Base-by-base conservation (phyloP, 2,797 vertebrate genomes). In the Cirrhinus mrigala region DNA sequence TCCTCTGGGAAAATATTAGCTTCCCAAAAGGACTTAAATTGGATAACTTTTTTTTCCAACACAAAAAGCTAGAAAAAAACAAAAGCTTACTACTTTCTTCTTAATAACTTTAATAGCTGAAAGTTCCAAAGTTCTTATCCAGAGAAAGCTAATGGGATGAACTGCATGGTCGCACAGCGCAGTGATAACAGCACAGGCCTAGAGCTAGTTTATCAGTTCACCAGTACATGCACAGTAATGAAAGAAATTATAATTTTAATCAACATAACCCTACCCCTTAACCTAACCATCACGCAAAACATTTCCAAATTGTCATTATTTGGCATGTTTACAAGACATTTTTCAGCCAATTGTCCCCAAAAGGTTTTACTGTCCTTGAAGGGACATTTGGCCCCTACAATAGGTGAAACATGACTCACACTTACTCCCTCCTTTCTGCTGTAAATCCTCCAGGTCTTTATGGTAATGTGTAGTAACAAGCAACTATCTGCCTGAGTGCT, bases 141-240 rank as follows among this genome's bases (percentile, higher is more conserved):
- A 62, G 54, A 50, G 66, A 81, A 70, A 70, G 70, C 81, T 82
- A 82, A 82, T 71, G 37, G 74, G 33, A 54, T 78, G 52, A 84
- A 54, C 50, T 54, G 33, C 73, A 83, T 68, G 73, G 70, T 56
- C 15, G 18, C 82, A 70, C 50, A 58, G 50, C 14, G 10, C 14
- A 37, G 9, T 79, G 66, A 70, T 79, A 70, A 84, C 66, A 70
- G 82, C 83, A 71, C 52, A 84, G 74, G 52, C 75, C 83, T 84
- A 33, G 7, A 79, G 83, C 75, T 79, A 71, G 37, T 84, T 60
- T 78, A 79, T 79, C 66, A 78, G 33, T 58, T 48, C 44, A 54
- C 69, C 33, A 37, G 24, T 62, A 52, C 62, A 84, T 3, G 6
- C n/a, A 70, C 16, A 40, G 40, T 52, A 80, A 80, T 80, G 3